Base-by-base conservation (phyloP, 1,140 invertebrate genomes). In the Pristionchus pacificus region DNA sequence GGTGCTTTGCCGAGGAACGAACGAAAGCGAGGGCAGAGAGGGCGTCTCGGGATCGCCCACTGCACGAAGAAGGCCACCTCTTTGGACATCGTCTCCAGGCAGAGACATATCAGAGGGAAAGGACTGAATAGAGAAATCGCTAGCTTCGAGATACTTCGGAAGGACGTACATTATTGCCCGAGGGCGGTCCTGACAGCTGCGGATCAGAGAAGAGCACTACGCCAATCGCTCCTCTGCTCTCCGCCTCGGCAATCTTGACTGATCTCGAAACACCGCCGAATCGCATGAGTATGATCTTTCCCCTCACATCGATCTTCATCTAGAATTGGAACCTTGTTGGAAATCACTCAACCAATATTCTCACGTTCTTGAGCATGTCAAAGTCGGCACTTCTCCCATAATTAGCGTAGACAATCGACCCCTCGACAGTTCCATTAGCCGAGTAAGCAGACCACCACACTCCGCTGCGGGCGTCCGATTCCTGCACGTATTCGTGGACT, bases 201-300 rank as follows among this genome's bases (percentile, higher is more conserved):
- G 81, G 83, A 72, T 83, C 81, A 14, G 83, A 83, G 71, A 75
- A 83, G 13, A 83, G 59, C 58, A 83, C 78, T 3, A 73, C 83
- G 15, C 79, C 81, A 27, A 83, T 70, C n/a, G 81, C 81, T 38
- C 80, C 82, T n/a, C 64, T 19, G 31, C 59, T 19, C 32, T 77
- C 65, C 1, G 81, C 81, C 49, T 68, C 30, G 14, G 71, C 55
- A 1, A 83, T 75, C 74, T 83, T 83, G 32, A 77, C 72, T 0
- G 79, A 83, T 15, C 81, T 70, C 31, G 77, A 83, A 1, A 69
- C 76, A 55, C 62, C 27, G 24, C 78, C 73, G 49, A 83, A 81
- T 65, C 74, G 67, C 65, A 75, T 71, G 64, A 75, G 55, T 1
- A 71, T 70, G 30, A 75, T 75, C 58, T 74, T 74, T n/a, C 70